These are phyloP conservation scores for Diacarnus erythraeanus DNA, from an alignment of 37 sponge, comb jelly and placozoan genomes.

Conservation along the genomic window DNA sequence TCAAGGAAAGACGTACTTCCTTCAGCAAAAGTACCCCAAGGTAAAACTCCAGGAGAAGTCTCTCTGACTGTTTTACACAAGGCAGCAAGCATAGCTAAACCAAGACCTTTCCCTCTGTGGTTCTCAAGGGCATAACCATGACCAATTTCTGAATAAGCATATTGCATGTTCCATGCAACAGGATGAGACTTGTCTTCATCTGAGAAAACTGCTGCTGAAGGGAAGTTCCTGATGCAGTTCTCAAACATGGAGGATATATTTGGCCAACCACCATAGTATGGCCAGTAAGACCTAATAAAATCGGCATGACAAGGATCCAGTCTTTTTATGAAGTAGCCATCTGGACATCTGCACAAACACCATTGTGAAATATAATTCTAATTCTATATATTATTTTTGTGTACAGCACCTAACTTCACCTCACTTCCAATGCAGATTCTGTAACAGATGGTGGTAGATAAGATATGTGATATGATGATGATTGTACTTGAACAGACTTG, in stretches of 20 bases:
- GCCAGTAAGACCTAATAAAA: background rate
- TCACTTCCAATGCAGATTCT: no score
- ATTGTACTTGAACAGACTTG: no score
- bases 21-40: background rate
- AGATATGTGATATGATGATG: no score
- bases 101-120: slow-evolving; percentile 6
- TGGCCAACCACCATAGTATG: background rate
- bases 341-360: slow-evolving; percentile 15
- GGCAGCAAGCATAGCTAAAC: background rate
- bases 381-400: no score
- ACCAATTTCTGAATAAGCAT: background rate
- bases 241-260: background rate
- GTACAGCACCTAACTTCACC: no score
- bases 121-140: background rate
- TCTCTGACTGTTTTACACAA: background rate
- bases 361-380: no score
- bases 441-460: no score
- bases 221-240: background rate
- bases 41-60: background rate
- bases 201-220: background rate
- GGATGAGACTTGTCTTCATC: background rate
- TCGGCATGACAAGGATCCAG: slow-evolving; percentile 1
- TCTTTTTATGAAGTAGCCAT: background rate
- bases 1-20: background rate
- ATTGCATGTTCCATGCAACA: background rate